phyloP scores from a whole-genome alignment of 2,113 vertebrate species.

The Ia io region DNA sequence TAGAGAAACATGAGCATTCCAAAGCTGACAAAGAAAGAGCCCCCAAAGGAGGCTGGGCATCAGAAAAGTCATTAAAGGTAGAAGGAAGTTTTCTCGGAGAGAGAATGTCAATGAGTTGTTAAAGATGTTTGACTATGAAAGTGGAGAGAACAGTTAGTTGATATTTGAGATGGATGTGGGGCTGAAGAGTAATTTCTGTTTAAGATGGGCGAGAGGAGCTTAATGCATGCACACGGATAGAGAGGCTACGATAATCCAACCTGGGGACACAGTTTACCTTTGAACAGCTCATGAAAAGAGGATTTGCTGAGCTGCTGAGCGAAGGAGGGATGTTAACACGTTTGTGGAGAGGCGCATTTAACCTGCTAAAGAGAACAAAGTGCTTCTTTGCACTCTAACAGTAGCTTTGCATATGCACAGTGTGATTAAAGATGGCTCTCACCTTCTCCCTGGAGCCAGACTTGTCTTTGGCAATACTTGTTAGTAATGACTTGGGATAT shows the following conservation, averaged over 20 bases:
- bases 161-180: constrained; percentile 25
- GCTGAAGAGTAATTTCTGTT: constrained; percentile 55
- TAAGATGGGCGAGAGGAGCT: constrained; percentile 37
- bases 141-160: constrained; percentile 25
- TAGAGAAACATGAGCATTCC: neutral
- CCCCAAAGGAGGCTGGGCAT: neutral
- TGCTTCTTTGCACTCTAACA: constrained; percentile 44
- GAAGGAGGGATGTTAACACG: constrained; percentile 64
- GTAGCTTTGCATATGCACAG: constrained; percentile 52
- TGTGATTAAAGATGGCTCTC: constrained; percentile 60
- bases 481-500: constrained; percentile 62
- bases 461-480: constrained; percentile 48
- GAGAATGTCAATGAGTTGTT: neutral
- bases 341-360: constrained; percentile 70
- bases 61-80: neutral
- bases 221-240: constrained; percentile 48
- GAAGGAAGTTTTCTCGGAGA: constrained; percentile 26
- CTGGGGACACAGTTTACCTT: constrained; percentile 71
- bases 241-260: constrained; percentile 64
- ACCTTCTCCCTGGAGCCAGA: constrained; percentile 56
- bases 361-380: constrained; percentile 73
- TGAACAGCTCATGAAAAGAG: constrained; percentile 70
- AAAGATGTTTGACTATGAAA: constrained; percentile 21
- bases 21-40: neutral
- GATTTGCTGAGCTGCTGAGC: constrained; percentile 70